Evolutionary conservation across 2,113 vertebrate species (phyloP).

Genomic region (Tinamus guttatus): DNA sequence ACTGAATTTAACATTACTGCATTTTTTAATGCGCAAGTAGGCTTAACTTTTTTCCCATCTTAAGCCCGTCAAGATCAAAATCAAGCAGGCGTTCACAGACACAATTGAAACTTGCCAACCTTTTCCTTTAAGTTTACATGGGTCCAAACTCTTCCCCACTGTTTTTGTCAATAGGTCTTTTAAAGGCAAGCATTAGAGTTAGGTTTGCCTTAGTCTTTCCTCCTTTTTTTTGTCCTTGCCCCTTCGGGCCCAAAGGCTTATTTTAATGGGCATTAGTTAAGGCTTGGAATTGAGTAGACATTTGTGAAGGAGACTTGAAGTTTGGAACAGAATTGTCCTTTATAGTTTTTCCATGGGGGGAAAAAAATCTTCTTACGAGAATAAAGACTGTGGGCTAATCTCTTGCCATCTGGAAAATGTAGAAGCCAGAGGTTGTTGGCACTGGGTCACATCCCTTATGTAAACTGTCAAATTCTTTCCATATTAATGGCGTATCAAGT

Average conservation of each 20-base stretch:
- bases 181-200: constrained; percentile 78
- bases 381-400: constrained; percentile 85
- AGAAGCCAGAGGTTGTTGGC: constrained; percentile 84
- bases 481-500: constrained; percentile 84
- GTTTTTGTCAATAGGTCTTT: constrained; percentile 80
- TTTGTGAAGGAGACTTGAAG: constrained; percentile 84
- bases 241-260: constrained; percentile 72
- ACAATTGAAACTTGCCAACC: constrained; percentile 70
- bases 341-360: constrained; percentile 81
- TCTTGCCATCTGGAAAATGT: constrained; percentile 86
- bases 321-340: constrained; percentile 82
- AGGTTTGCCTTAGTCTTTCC: constrained; percentile 70
- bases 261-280: constrained; percentile 83
- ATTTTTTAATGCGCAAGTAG: constrained; percentile 82
- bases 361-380: constrained; percentile 81
- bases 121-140: constrained; percentile 77
- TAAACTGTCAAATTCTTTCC: constrained; percentile 89
- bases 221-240: not conserved
- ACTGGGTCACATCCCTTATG: constrained; percentile 88
- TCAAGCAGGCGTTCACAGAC: constrained; percentile 74
- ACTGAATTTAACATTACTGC: constrained; percentile 75
- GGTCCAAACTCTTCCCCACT: constrained; percentile 73
- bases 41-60: constrained; percentile 76
- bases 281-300: constrained; percentile 81
- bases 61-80: constrained; percentile 78